Conservation (phyloP, 2,797 vertebrate species). For the Galago senegalensis region DNA sequence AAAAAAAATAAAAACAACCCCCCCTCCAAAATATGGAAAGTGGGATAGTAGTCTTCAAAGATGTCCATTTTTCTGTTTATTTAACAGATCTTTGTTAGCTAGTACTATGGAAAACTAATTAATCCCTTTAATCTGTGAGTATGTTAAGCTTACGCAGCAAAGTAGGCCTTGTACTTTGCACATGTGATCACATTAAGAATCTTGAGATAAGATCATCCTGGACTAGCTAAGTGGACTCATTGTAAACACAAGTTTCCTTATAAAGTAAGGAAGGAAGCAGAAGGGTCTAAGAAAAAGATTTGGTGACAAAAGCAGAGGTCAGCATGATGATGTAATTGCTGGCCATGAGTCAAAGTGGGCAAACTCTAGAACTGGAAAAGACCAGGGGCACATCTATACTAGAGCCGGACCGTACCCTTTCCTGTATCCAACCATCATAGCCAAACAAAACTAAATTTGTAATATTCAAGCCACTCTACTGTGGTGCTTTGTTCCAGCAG, state of each 20-base stretch:
- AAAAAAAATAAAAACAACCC: no score
- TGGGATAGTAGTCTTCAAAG: neutral
- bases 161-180: slow-evolving; percentile 3
- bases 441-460: neutral
- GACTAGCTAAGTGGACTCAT: neutral
- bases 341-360: neutral
- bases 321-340: neutral
- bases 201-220: neutral
- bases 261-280: neutral
- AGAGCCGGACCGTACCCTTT: neutral
- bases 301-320: neutral
- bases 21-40: neutral
- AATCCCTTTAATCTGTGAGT: neutral
- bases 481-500: neutral
- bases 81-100: neutral
- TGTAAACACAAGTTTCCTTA: neutral
- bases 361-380: neutral
- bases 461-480: neutral
- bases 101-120: neutral
- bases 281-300: neutral
- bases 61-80: neutral
- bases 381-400: fast-evolving
- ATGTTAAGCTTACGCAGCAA: neutral
- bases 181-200: neutral
- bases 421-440: neutral